Percentiles rank a stretch among this genome's conserved stretches.
These are phyloP conservation scores for Tigriopus californicus DNA, from an alignment of 2,888 invertebrate species.

Conservation along the genomic window DNA sequence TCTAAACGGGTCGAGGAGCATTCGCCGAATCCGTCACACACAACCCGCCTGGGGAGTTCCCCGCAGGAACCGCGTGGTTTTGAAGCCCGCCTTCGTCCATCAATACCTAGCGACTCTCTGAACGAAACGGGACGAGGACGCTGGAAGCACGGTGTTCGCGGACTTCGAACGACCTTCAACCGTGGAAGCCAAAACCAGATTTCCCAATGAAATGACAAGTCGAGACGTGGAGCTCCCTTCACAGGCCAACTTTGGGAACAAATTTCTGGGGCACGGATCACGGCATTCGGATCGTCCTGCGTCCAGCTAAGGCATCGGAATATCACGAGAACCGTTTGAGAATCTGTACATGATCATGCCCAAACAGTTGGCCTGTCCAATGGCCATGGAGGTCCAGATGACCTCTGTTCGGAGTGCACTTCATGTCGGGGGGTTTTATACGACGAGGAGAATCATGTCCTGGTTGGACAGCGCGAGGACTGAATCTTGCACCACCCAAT, in stretches of 20 bases:
- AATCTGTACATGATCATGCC: not conserved
- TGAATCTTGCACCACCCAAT: conserved; percentile 90
- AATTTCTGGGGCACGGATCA: not conserved
- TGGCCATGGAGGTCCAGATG: conserved; percentile 38
- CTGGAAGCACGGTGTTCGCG: not conserved
- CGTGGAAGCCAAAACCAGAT: no score
- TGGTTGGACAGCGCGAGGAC: conserved; percentile 93
- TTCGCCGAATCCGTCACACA: not conserved
- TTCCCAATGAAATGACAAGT: not conserved
- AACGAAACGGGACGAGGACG: not conserved
- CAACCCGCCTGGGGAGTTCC: not conserved
- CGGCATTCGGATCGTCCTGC: not conserved
- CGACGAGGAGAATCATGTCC: conserved; percentile 99
- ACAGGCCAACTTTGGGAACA: conserved; percentile 5
- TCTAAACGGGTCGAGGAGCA: not conserved
- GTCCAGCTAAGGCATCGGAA: not conserved
- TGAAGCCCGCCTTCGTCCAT: not conserved
- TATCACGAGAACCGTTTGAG: not conserved
- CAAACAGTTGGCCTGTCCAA: conserved; percentile 22
- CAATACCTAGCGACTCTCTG: not conserved
- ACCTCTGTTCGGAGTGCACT: conserved; percentile 57
- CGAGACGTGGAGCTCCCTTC: conserved; percentile 2
- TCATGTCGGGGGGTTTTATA: conserved; percentile 62
- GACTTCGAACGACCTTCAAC: not conserved
- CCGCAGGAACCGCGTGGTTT: not conserved